Base-by-base conservation (phyloP, 2,797 vertebrate genomes). In the Microctenopoma lineatum region DNA sequence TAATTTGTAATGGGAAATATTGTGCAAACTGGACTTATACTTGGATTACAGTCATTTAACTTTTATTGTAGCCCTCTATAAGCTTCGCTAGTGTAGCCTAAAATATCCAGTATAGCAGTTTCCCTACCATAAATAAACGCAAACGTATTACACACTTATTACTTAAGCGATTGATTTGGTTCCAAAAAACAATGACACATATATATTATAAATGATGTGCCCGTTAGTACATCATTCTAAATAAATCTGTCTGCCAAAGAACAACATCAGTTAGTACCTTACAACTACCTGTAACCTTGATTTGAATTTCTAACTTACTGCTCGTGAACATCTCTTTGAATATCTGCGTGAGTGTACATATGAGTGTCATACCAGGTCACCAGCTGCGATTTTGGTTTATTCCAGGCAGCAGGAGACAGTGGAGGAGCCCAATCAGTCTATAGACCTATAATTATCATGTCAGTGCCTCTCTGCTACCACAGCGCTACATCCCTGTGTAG, bases 401-500 rank as follows among this genome's bases (percentile, higher is more conserved):
- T 93, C 90, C 72, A 80, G 74, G 87, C 76, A 70, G 66, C 53
- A 61, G 77, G 84, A 90, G 75, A 87, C 81, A 82, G 67, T 82
- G 27, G 83, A 84, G 80, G 76, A 87, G 85, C 84, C 86, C 84
- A 85, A 87, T 86, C 87, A 84, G 81, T 84, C 80, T 70, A 73
- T 74, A 81, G 84, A 86, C 90, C 90, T 89, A 84, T 92, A 92
- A 94, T 93, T 94, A 92, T 85, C 88, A 75, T 79, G 91, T 89
- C 92, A 92, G 81, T 66, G 83, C 71, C 77, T 87, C 59, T 83
- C 66, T 77, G 84, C 79, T 73, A 55, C 70, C 66, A 29, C 4
- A 29, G 27, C 27, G 5, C 27, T 29, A 75, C 81, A 56, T 68
- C 12, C 53, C 66, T 51, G 86, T 86, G 88, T 87, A 75, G 89